Base-by-base conservation (phyloP, 2,888 invertebrate genomes). In the Epinotia brunnichana region DNA sequence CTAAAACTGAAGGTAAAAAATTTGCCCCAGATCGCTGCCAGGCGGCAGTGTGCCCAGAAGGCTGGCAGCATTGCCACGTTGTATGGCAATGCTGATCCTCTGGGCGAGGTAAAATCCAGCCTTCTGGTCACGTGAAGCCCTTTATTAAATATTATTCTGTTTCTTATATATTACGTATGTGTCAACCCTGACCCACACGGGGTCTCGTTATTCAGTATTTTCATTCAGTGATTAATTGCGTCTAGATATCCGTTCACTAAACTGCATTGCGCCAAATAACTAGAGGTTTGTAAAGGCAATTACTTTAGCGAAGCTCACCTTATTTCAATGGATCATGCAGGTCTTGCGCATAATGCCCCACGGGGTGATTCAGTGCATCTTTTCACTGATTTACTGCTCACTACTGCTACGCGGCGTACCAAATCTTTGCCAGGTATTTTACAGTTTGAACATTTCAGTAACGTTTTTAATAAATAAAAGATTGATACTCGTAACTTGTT, bases 301-400 rank as follows among this genome's bases (percentile, higher is more conserved):
- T 15, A 57, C 29, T 57, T 29, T 57, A n/a, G 15, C n/a, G 21
- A 21, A 54, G 29, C 57, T 57, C 57, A 29, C 57, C 57, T 57
- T n/a, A 57, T 57, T 57, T 29, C 57, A 57, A 57, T 57, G 21
- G 15, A 19, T 56, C 13, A 56, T 29, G 56, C n/a, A 56, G 53
- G 51, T 10, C 51, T 13, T n/a, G 53, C 17, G 17, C 13, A 29
- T 13, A 51, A 19, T 17, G 63, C 48, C 63, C 2, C 29, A 51
- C 29, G n/a, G 35, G 51, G 63, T 63, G 63, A 63, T 63, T 63
- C 51, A 63, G 29, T 48, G 51, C n/a, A 48, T 29, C 29, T 63
- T 63, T 63, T 17, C 17, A 35, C 51, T 48, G 51, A 63, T 63
- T 63, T 63, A 63, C 48, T 51, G 51, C 17, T 29, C n/a, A 57